Base-by-base conservation (phyloP, 2,797 vertebrate species). In the Oreochromis mossambicus region DNA sequence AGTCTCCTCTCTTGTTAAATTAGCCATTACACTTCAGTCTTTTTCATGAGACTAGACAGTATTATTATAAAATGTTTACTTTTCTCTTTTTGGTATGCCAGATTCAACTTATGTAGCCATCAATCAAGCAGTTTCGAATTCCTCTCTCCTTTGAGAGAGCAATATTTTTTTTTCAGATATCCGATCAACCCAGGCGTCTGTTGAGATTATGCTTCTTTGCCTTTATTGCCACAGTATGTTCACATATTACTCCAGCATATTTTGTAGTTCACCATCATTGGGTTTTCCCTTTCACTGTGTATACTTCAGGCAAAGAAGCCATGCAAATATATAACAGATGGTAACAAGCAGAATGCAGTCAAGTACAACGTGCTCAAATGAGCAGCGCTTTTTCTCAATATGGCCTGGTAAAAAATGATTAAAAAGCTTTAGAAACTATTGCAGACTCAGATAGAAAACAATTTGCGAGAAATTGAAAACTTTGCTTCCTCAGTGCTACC, bases 241-340 rank as follows among this genome's bases (percentile, higher is more conserved):
- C 36, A 51, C 29, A 85, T 86, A 77, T 86, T 81, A 55, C 63
- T 77, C 34, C 36, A 61, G 13, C 75, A 63, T 85, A 51, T 85
- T 87, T 88, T 80, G 26, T 21, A 86, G 73, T 87, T 85, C 68
- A 55, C 43, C n/a, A 12, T 79, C 79, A 38, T 29, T 92, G 51
- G 51, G 43, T 88, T 88, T 86, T 81, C 76, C 83, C 75, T 75
- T 90, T 78, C 77, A 56, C 54, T 51, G 34, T 89, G 70, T 51
- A 51, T 83, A 90, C 88, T 91, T 77, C 70, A 87, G 87, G 88
- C 90, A 83, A 87, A 77, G 68, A 83, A 91, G 82, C 87, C 89
- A 88, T 87, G 91, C 86, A 77, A 89, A 80, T 34, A 68, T 58
- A 29, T 77, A 92, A 89, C 94, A 93, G 91, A 92, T 94, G 94